These are phyloP conservation scores for Bugula neritina DNA, from an alignment of 2,888 invertebrate species.

Conservation along the genomic window DNA sequence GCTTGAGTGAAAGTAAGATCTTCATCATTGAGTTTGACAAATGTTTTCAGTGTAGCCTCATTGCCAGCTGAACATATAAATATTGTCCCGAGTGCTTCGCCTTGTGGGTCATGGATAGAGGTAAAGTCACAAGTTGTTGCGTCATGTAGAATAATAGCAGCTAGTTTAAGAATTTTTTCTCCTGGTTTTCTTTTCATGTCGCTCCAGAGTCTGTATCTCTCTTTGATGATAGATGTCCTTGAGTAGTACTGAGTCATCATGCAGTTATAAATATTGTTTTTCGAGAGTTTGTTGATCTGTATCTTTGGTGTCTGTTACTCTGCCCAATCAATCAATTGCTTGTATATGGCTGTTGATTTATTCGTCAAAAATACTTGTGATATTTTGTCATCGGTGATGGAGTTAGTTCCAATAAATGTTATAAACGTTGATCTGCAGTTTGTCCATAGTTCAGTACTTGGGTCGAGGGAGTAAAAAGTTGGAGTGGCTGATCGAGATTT, in stretches of 20 bases:
- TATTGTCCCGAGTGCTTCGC: neutral
- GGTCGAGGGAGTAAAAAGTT: neutral
- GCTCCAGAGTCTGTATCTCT: too few relatives aligned
- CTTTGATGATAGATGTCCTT: neutral
- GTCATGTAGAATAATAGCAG: too few relatives aligned
- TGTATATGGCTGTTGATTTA: neutral
- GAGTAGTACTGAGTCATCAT: neutral
- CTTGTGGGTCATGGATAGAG: too few relatives aligned
- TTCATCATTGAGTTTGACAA: neutral
- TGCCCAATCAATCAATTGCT: neutral
- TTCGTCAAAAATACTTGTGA: neutral
- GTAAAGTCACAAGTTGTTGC: too few relatives aligned
- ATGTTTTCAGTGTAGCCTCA: neutral
- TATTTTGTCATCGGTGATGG: neutral
- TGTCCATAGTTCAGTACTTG: neutral
- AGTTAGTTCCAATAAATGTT: neutral
- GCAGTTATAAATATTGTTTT: neutral
- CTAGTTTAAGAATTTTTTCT: too few relatives aligned
- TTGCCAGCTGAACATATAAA: conserved; percentile 2
- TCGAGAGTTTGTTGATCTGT: too few relatives aligned
- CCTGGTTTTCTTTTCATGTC: too few relatives aligned
- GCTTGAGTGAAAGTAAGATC: conserved; percentile 10
- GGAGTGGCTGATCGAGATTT: neutral
- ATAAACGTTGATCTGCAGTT: neutral
- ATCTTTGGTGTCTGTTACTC: too few relatives aligned